Conservation (phyloP, 1,140 invertebrate genomes). For the Melanaphis sacchari region DNA sequence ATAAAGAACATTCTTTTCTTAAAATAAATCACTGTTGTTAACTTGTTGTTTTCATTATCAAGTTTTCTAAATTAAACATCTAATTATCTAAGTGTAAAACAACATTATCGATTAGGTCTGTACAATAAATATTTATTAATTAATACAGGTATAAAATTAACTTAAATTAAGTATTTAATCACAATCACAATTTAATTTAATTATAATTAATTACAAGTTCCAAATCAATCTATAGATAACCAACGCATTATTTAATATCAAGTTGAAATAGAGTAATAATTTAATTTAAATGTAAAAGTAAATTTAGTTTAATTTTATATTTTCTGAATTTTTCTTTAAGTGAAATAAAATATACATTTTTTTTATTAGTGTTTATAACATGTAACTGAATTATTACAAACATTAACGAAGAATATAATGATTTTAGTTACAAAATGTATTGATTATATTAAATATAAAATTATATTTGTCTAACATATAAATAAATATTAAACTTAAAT, state of each 20-base stretch:
- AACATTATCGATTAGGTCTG: conserved; percentile 6
- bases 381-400: conserved; percentile 6
- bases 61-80: conserved; percentile 1
- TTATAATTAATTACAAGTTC: conserved; percentile 35
- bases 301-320: not conserved
- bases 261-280: not conserved
- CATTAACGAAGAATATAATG: not conserved
- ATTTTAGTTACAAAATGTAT: conserved; percentile 8
- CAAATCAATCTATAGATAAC: conserved; percentile 2
- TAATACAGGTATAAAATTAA: conserved; percentile 53
- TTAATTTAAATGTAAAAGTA: conserved; percentile 29
- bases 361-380: not conserved
- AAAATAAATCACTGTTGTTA: conserved; percentile 38
- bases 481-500: not conserved
- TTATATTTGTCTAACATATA: conserved; percentile 22
- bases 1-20: conserved; percentile 6
- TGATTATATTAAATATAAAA: not conserved
- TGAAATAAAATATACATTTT: not conserved
- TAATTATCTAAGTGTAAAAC: conserved; percentile 28
- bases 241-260: not conserved
- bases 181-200: conserved; percentile 51
- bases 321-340: not conserved
- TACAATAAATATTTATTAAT: conserved; percentile 54
- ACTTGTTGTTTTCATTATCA: not conserved
- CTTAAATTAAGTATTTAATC: conserved; percentile 50